Evolutionary conservation across 2,888 invertebrate genomes (phyloP), one percentile per base, ranked within the genome.

Genomic region (Tetramorium bicarinatum): DNA sequence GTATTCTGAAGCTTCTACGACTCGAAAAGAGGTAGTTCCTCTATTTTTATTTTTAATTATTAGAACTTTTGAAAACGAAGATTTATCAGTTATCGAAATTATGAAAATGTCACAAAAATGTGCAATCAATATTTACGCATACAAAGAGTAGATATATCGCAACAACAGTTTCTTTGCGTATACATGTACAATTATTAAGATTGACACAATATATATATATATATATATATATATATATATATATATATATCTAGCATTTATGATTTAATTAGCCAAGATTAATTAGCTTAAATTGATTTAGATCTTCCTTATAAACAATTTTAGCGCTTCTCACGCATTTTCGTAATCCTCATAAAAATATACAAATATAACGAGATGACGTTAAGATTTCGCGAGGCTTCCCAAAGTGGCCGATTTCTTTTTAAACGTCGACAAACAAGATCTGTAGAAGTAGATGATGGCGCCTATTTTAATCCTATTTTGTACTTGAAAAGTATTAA

Each of bases 121-220:
- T 29, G 44, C 25, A 81, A 89, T 87, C 89, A 56, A 89, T 87
- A 85, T 11, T 52, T 82, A 71, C 66, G 47, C 80, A 29, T 49
- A 66, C 47, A 18, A 83, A 54, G 56, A 80, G 80, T 62, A n/a
- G 25, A 66, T 67, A 56, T 82, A 54, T 75, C 52, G 61, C 49
- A n/a, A 69, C 21, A 44, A 79, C 59, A 49, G n/a, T 25, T 62
- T 15, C 34, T 64, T 66, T 21, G n/a, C 52, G 15, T 15, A 25
- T 21, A 11, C 67, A 15, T 69, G 41, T 9, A 13, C 21, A 77
- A 54, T 75, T 2, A 29, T 66, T 21, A n/a, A n/a, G n/a, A n/a
- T n/a, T n/a, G n/a, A n/a, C n/a, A n/a, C n/a, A n/a, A 41, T n/a
- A n/a, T 18, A 15, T 9, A 54, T 21, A 2, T 41, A 18, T 15